Conservation (phyloP, 2,113 vertebrate species). For the Heteronetta atricapilla region DNA sequence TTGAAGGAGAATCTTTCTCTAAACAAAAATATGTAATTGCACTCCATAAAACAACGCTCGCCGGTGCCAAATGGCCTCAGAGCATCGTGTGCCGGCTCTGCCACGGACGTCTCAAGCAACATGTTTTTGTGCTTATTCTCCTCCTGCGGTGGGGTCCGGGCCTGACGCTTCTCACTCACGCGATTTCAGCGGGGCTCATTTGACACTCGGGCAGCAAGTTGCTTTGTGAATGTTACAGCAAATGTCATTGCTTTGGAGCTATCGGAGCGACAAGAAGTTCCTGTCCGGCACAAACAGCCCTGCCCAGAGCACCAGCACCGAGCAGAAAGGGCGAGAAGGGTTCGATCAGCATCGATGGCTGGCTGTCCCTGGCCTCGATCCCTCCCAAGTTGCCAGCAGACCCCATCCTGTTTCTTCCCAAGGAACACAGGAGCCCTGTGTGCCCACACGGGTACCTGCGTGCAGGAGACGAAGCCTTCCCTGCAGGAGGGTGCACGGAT, state of each 20-base stretch:
- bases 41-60: neutral
- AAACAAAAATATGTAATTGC: slow-evolving; percentile 20
- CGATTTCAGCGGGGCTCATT: neutral
- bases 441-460: neutral
- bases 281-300: neutral
- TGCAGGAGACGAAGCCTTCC: neutral
- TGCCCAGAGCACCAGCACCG: neutral
- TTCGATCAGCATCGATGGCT: neutral
- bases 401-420: neutral
- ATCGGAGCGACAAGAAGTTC: neutral
- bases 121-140: neutral
- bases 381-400: neutral
- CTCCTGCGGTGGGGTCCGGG: neutral
- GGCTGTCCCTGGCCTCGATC: neutral
- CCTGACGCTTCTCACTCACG: rapidly evolving
- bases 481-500: neutral
- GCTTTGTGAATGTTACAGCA: neutral
- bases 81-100: neutral
- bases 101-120: neutral
- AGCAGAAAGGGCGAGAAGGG: neutral
- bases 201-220: neutral
- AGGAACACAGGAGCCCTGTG: neutral
- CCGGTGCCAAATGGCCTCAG: neutral
- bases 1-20: slow-evolving; percentile 12
- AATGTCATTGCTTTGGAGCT: too few species aligned